Evolutionary conservation across 2,888 invertebrate genomes (phyloP), one percentile per base, ranked within the genome.

Genomic region (Drosophila pegasa): DNA sequence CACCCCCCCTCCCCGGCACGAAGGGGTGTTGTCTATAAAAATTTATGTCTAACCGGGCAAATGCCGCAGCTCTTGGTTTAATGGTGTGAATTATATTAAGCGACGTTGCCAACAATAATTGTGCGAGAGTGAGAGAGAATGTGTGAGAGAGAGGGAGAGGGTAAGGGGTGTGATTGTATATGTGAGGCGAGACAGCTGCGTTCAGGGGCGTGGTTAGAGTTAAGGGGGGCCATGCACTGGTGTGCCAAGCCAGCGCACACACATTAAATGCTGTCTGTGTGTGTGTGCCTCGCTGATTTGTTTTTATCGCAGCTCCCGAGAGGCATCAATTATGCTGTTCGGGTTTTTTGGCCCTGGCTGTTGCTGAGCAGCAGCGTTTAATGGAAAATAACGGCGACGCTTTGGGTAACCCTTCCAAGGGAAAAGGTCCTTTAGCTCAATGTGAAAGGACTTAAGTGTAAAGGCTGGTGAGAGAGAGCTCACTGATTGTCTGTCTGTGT

Each of bases 61-160:
- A 81, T 76, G 77, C 82, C 82, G 65, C 86, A 87, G 88, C 77
- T 77, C 77, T 88, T 68, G 86, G 85, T 87, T 89, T 89, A 89
- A 85, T 85, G 85, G 85, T 89, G 85, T 89, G 89, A 89, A 85
- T 85, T 83, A 83, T 83, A 83, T 87, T 82, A 84, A 75, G 80
- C 84, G 80, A 69, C 66, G 66, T 59, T 63, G 63, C 59, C 72
- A 66, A 56, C 48, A 54, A 51, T 45, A 45, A 47, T 50, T 57
- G 54, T 65, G 52, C 73, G 61, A 48, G 45, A n/a, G 45, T 1
- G 16, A 27, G 10, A 1, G 10, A 10, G 16, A 45, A 27, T 1
- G 45, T 4, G 3, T 8, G 40, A 41, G 14, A 3, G 7, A 18
- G 38, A 9, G 41, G 1, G 22, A 1, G 43, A 3, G 27, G 2